A percentile compares a stretch with the other conserved stretches of the same genome.
These are phyloP conservation scores for Pristionchus exspectatus DNA, from an alignment of 2,888 invertebrate genomes.

Conservation along the genomic window DNA sequence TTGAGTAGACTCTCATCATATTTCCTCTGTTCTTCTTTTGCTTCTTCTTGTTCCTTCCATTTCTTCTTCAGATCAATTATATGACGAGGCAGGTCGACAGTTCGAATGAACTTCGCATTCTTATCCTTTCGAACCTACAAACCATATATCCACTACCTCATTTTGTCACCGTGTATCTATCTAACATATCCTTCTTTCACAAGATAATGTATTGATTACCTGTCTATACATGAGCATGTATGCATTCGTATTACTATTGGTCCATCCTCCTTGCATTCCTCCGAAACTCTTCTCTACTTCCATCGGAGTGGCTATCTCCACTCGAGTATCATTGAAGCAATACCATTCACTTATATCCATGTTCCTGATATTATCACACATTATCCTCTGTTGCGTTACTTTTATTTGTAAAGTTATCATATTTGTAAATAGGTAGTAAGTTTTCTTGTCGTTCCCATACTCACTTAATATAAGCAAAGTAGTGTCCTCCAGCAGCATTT, in stretches of 20 bases:
- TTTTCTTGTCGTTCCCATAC: conserved; percentile 78
- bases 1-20: conserved; percentile 59
- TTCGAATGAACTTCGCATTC: conserved; percentile 83
- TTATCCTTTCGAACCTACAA: conserved; percentile 74
- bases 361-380: conserved; percentile 78
- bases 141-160: conserved; percentile 24
- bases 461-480: conserved; percentile 91
- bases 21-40: conserved; percentile 70
- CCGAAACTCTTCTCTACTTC: conserved; percentile 91
- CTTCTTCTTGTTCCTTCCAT: conserved; percentile 85
- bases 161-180: no score
- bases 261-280: conserved; percentile 83
- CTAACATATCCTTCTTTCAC: not conserved
- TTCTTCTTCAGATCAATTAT: conserved; percentile 84
- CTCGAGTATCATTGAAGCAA: conserved; percentile 91
- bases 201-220: conserved; percentile 65
- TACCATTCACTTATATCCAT: conserved; percentile 86
- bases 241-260: conserved; percentile 89
- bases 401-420: not conserved
- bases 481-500: conserved; percentile 92
- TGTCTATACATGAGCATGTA: conserved; percentile 94
- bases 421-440: not conserved
- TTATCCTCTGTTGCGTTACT: not conserved
- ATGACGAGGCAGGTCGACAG: conserved; percentile 87
- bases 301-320: conserved; percentile 83